Percentiles rank a stretch among this genome's conserved stretches.
Conservation (phyloP, 2,113 vertebrate species). For the Antennarius striatus region DNA sequence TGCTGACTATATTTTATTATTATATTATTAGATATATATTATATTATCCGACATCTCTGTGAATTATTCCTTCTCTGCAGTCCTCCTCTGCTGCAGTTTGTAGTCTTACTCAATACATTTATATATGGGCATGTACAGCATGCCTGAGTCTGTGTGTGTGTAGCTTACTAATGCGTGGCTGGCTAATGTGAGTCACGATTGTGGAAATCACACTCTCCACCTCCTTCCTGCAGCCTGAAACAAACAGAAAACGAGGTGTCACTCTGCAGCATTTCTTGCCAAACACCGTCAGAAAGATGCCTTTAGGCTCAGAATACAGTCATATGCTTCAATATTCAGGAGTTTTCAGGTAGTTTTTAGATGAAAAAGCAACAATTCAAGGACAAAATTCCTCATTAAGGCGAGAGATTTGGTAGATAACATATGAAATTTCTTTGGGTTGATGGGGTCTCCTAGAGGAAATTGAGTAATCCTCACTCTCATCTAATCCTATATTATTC, state of each 20-base stretch:
- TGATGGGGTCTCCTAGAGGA: too few relatives aligned
- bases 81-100: background rate
- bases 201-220: constrained; percentile 25
- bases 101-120: background rate
- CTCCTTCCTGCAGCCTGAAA: constrained; percentile 24
- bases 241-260: constrained; percentile 33
- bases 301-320: too few relatives aligned
- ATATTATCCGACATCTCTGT: background rate
- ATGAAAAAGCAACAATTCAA: too few relatives aligned
- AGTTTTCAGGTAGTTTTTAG: too few relatives aligned
- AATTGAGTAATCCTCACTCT: too few relatives aligned
- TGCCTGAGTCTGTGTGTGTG: constrained; percentile 5
- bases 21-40: too few relatives aligned
- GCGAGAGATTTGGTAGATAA: too few relatives aligned
- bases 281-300: background rate
- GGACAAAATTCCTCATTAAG: too few relatives aligned
- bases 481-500: too few relatives aligned
- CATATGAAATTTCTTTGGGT: too few relatives aligned
- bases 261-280: constrained; percentile 25
- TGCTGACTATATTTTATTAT: too few relatives aligned
- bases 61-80: background rate
- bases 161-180: background rate
- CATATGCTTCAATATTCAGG: too few relatives aligned
- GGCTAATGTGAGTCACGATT: constrained; percentile 34
- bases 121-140: background rate